Evolutionary conservation across 2,888 invertebrate genomes (phyloP).

Genomic region (Polymixis lichenea): DNA sequence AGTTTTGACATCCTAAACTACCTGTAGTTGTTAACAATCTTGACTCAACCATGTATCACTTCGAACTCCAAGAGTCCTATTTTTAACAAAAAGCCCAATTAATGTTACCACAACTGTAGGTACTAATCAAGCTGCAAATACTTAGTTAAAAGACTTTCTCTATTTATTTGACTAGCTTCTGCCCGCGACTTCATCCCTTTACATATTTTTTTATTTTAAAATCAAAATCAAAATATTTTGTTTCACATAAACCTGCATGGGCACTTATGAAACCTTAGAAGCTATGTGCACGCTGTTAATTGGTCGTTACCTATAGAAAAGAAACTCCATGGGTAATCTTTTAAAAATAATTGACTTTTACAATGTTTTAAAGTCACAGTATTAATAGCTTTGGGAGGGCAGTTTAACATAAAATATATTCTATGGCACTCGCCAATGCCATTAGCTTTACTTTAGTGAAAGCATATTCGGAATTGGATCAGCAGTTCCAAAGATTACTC

Average conservation of each 20-base stretch:
- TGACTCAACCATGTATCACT: neutral
- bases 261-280: too few relatives aligned
- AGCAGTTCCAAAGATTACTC: neutral
- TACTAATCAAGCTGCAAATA: neutral
- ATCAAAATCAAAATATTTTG: too few relatives aligned
- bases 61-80: neutral
- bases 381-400: too few relatives aligned
- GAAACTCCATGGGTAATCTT: too few relatives aligned
- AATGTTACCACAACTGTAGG: neutral
- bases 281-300: too few relatives aligned
- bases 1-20: neutral
- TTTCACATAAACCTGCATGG: too few relatives aligned
- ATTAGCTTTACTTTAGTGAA: neutral
- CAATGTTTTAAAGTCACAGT: too few relatives aligned
- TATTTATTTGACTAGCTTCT: too few relatives aligned
- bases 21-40: neutral
- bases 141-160: neutral
- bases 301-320: too few relatives aligned
- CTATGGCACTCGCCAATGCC: neutral
- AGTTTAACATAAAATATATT: neutral
- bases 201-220: too few relatives aligned
- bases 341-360: too few relatives aligned
- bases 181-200: too few relatives aligned
- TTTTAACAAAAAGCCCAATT: neutral
- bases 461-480: neutral